Conservation (phyloP, 2,888 invertebrate species). For the Stenchaetothrips biformis region DNA sequence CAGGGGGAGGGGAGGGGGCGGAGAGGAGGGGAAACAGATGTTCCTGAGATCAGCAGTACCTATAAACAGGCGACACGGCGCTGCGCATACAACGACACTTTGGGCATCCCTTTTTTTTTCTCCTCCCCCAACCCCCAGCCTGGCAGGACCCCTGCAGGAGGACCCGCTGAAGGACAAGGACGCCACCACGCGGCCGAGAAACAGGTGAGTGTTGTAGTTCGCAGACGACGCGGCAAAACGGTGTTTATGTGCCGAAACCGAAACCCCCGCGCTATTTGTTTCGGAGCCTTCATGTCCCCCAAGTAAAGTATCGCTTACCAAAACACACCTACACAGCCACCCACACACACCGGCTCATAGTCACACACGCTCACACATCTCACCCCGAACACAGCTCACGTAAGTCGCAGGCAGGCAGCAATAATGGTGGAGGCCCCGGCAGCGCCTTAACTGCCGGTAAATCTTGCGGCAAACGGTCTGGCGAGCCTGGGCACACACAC, state of each 20-base stretch:
- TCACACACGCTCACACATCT: neutral
- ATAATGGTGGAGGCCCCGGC: slow-evolving; percentile 16
- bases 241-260: too few species aligned
- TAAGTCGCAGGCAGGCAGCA: slow-evolving; percentile 20
- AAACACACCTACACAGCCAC: neutral
- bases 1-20: neutral
- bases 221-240: too few species aligned
- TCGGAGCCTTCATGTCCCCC: too few species aligned
- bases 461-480: slow-evolving; percentile 22
- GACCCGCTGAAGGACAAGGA: too few species aligned
- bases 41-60: slow-evolving; percentile 9
- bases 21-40: neutral
- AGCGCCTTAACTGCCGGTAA: slow-evolving; percentile 24
- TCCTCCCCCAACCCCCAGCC: too few species aligned
- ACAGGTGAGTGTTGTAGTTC: too few species aligned
- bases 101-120: too few species aligned
- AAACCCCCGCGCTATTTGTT: too few species aligned
- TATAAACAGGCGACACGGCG: neutral
- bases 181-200: too few species aligned
- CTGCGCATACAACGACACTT: neutral
- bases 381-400: slow-evolving; percentile 10
- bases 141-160: too few species aligned
- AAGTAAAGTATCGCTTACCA: neutral
- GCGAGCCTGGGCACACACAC: slow-evolving; percentile 4
- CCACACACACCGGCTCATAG: neutral